These are phyloP conservation scores for Microcaecilia unicolor DNA, from an alignment of 2,797 vertebrate species.

Conservation along the genomic window DNA sequence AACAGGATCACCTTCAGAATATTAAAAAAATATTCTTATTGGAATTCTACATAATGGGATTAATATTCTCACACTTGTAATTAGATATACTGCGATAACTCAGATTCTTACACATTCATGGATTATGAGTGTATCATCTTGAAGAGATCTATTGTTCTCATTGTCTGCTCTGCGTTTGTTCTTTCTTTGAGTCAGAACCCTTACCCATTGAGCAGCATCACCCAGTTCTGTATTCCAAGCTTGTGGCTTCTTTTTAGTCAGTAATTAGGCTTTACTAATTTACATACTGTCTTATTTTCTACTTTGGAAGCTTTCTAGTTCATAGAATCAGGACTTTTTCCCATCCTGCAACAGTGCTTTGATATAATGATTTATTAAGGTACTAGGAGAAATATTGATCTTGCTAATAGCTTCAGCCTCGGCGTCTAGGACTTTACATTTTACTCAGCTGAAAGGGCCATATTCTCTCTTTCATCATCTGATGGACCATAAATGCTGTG, in stretches of 20 bases:
- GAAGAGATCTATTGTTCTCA: too few species aligned
- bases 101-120: too few species aligned
- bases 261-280: slow-evolving; percentile 52
- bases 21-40: too few species aligned
- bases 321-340: slow-evolving; percentile 50
- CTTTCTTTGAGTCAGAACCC: slow-evolving; percentile 36
- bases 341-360: slow-evolving; percentile 43
- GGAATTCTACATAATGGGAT: too few species aligned
- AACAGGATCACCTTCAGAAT: too few species aligned
- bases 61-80: too few species aligned
- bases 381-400: slow-evolving; percentile 61
- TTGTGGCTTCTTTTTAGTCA: slow-evolving; percentile 42
- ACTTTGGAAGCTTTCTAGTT: slow-evolving; percentile 34
- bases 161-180: slow-evolving; percentile 44
- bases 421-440: slow-evolving; percentile 53
- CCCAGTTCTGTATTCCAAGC: slow-evolving; percentile 23
- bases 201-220: slow-evolving; percentile 27
- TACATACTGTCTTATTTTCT: slow-evolving; percentile 51
- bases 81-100: too few species aligned
- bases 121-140: too few species aligned
- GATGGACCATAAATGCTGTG: slow-evolving; percentile 55
- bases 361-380: slow-evolving; percentile 66
- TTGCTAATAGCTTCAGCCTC: slow-evolving; percentile 60
- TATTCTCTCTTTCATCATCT: slow-evolving; percentile 46
- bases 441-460: slow-evolving; percentile 45